Base-by-base conservation (phyloP, 2,888 invertebrate genomes). In the Hipparchia sbordonii region DNA sequence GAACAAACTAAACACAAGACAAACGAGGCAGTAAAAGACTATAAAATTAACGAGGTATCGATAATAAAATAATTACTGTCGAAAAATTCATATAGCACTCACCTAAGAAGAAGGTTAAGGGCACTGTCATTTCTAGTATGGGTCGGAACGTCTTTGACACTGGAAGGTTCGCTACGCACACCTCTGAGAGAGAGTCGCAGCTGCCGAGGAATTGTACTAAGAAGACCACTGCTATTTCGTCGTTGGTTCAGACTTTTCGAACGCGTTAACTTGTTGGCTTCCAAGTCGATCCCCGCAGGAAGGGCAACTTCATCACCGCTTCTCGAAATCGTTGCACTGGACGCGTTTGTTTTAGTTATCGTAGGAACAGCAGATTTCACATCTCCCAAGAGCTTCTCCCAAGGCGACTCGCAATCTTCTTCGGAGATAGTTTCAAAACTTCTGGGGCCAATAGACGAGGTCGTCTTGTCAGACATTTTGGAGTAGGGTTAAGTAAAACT, bases 371-470 rank as follows among this genome's bases (percentile, higher is more conserved):
- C 86, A 82, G 87, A 84, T 72, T 91, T 89, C 75, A 85, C 90
- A 75, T 93, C 93, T 78, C 89, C 94, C 81, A 94, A 85, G 79
- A 94, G 81, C 81, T 93, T 92, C 76, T 94, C 94, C 92, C 93
- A 94, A 23, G 93, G 93, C 79, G 92, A 91, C 75, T 88, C 87
- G 78, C 90, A 82, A 80, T 92, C 88, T 81, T 93, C 94, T 85
- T 94, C 94, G 73, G 94, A 94, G 80, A 94, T 94, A 74, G 93
- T 94, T 85, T 93, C 93, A 84, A 93, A 93, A 83, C 93, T 93
- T 81, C 93, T 90, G 78, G 92, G 93, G 75, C 93, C 92, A 76
- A 92, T 88, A 80, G 93, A 92, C 80, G 93, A 93, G 76, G 90
- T 85, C 73, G 93, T 93, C 82, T 93, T 93, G 82, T 93, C 93